Evolutionary conservation across 2,797 vertebrate genomes (phyloP).

Genomic region (Anguilla pacifica): DNA sequence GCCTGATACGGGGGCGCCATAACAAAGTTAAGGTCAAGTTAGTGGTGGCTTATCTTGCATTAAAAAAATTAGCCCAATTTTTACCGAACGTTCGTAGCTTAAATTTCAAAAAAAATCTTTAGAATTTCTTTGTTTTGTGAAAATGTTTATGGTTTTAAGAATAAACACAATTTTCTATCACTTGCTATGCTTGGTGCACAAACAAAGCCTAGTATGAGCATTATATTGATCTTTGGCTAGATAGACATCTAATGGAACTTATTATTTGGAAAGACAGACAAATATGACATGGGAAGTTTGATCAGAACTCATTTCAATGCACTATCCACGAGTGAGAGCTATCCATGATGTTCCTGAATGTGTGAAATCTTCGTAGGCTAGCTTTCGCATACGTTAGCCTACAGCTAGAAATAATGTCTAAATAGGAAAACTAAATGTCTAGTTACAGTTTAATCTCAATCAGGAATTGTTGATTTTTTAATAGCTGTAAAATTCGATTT

Average conservation of each 20-base stretch:
- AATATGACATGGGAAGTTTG: background rate
- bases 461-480: background rate
- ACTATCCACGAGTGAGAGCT: background rate
- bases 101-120: background rate
- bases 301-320: background rate
- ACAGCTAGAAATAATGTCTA: background rate
- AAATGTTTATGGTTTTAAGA: background rate
- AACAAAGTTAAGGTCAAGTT: conserved; percentile 99
- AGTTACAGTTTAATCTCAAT: background rate
- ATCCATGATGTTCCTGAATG: background rate
- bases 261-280: background rate
- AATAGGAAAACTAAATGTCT: background rate
- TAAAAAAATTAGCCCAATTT: conserved; percentile 50
- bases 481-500: background rate
- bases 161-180: no score
- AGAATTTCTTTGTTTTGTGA: background rate
- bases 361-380: background rate
- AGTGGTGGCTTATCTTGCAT: conserved; percentile 84
- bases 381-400: background rate
- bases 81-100: background rate
- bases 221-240: background rate
- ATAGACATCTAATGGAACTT: background rate
- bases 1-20: conserved; percentile 85
- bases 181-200: background rate
- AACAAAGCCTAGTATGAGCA: background rate